phyloP scores from a whole-genome alignment of 2,888 invertebrate genomes.

The Harpagoxenus sublaevis region DNA sequence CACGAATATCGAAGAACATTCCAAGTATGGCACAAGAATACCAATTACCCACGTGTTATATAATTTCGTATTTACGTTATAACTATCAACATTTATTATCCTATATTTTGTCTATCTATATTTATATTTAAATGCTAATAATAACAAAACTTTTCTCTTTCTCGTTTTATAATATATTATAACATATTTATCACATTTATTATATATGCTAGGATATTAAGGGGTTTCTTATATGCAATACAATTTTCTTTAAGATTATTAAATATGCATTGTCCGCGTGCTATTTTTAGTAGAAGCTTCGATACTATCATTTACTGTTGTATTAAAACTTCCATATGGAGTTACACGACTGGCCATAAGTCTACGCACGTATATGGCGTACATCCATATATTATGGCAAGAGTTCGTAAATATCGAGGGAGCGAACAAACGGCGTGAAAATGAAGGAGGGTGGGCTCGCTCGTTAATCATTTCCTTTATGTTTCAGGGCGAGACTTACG shows the following conservation, averaged over 20 bases:
- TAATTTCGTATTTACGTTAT: neutral
- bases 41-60: neutral
- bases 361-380: constrained; percentile 50
- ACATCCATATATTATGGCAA: constrained; percentile 58
- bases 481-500: constrained; percentile 62
- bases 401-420: constrained; percentile 66
- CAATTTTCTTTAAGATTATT: neutral
- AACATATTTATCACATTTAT: neutral
- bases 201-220: neutral
- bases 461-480: constrained; percentile 70
- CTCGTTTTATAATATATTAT: neutral
- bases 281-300: neutral
- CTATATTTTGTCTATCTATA: neutral
- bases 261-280: neutral
- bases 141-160: neutral
- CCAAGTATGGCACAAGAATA: neutral
- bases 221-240: neutral
- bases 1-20: neutral
- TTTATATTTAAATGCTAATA: neutral
- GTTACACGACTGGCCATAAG: constrained; percentile 55
- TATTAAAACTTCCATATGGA: constrained; percentile 55
- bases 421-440: constrained; percentile 70
- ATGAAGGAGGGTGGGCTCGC: constrained; percentile 63
- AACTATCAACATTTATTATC: neutral
- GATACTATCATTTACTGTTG: constrained; percentile 42